phyloP scores from a whole-genome alignment of 2,888 invertebrate species.

The Frankliniella fusca region DNA sequence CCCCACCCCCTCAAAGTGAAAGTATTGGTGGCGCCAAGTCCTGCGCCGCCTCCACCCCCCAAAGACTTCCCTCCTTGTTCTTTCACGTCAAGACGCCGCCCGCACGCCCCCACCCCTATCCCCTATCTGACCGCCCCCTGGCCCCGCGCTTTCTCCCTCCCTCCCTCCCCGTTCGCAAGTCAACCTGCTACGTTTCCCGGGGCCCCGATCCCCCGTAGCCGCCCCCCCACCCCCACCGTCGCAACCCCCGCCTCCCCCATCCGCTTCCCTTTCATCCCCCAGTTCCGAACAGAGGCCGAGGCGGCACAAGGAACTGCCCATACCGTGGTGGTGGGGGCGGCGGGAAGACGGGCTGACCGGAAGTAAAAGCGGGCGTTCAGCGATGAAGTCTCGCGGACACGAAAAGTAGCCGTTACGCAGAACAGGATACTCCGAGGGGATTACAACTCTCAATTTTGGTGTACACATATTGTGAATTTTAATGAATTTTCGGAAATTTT shows the following conservation, averaged over 20 bases:
- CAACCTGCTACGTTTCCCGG: conserved; percentile 22
- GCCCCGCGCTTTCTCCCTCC: neutral
- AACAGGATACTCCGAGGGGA: no score
- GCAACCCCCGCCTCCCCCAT: neutral
- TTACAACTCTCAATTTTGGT: no score
- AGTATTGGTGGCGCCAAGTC: conserved; percentile 24
- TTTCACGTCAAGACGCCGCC: conserved; percentile 18
- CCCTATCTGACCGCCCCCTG: neutral
- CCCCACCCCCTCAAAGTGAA: conserved; percentile 7
- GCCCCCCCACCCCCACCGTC: neutral
- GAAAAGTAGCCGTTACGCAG: no score
- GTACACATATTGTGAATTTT: no score
- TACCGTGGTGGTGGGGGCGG: neutral
- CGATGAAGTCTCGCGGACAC: no score
- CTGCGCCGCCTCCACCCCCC: neutral
- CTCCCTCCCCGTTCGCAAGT: neutral
- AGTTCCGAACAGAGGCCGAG: neutral
- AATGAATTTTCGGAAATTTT: no score
- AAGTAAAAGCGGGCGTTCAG: no score
- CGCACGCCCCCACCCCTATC: neutral
- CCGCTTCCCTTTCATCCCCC: neutral
- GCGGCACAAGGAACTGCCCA: neutral
- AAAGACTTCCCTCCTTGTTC: neutral
- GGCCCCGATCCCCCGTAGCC: neutral
- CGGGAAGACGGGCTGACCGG: no score